Base-by-base conservation (phyloP, 2,888 invertebrate genomes). In the Eutolmus rufibarbis region DNA sequence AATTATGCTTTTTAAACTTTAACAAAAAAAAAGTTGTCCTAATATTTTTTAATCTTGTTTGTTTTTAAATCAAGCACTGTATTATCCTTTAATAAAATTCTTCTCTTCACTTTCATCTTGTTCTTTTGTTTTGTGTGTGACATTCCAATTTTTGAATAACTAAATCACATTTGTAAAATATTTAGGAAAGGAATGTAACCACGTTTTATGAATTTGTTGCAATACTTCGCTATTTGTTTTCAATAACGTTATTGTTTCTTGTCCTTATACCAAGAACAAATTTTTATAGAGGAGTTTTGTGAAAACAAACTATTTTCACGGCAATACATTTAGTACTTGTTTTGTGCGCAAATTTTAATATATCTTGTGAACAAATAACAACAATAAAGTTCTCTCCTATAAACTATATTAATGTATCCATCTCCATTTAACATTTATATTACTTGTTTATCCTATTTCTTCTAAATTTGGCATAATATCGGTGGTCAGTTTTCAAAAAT, bases 401-500 rank as follows among this genome's bases (percentile, higher is more conserved):
- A 66, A 66, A 66, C 66, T 66, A 66, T 56, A 66, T 66, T 7
- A 34, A 28, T 66, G 66, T 23, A 66, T 66, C 9, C 23, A 66
- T 66, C 28, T 23, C 28, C 66, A 66, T 23, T 66, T 19, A 66
- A 66, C 28, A 66, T 66, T 66, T 66, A 66, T 66, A 66, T 23
- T 23, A 66, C 3, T 43, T 66, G 8, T 23, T 66, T 23, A 66
- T 66, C 66, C 66, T 66, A 66, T 66, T 66, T 66, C 66, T 56
- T 66, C 66, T 34, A 66, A 82, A 66, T 82, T 82, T 82, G 82
- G 82, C 57, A 31, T 66, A 46, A 85, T 19, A 74, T 85, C 85
- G 74, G 74, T 85, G 74, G 74, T 85, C 31, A 74, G 28, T 31
- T 74, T 74, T 43, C 43, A 82, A 82, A 82, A 12, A 74, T 85